Base-by-base conservation (phyloP, 2,797 vertebrate species). In the Schizopygopsis malacanthus region DNA sequence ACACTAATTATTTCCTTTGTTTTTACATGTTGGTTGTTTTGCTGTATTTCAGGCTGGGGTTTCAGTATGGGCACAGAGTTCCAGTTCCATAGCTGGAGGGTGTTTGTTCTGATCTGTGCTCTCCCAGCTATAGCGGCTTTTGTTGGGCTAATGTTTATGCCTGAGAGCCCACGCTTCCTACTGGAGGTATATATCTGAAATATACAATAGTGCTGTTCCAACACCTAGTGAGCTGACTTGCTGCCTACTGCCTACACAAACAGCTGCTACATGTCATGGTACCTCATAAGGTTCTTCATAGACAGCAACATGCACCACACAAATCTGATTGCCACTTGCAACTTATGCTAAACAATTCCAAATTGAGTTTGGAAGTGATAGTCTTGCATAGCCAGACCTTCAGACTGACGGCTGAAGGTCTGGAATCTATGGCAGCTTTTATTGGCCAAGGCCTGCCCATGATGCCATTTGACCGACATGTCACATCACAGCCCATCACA, bases 21-120 rank as follows among this genome's bases (percentile, higher is more conserved):
- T 63, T 79, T 79, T 79, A 81, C 10, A 1, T 28, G 20, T 63
- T 86, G 83, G 8, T 86, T 8, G 56, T 70, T 70, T 20, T 80
- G 37, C 6, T 85, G 28, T 47, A 43, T 84, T 85, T 72, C 91
- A 99, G 98, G 98, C 72, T 99, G 98, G 98, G 98, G 98, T 8
- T 98, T 99, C 95, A 98, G 97, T 82, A 99, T 99, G 98, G 98
- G 98, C 67, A 94, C 96, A 78, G 96, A 95, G 88, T 97, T 98
- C 88, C 97, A 99, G 92, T 98, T 98, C 94, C 98, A 99, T 93
- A 98, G 97, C 92, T 99, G 98, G 98, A 94, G 98, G 59, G 95
- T 99, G 71, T 99, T 98, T 79, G 96, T 99, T 39, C 92, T 99
- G 1, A 92, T 98, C 45, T 98, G 98, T 0, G 95, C 95, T 25